Conservation (phyloP, 2,113 vertebrate species). For the Carassius gibelio region DNA sequence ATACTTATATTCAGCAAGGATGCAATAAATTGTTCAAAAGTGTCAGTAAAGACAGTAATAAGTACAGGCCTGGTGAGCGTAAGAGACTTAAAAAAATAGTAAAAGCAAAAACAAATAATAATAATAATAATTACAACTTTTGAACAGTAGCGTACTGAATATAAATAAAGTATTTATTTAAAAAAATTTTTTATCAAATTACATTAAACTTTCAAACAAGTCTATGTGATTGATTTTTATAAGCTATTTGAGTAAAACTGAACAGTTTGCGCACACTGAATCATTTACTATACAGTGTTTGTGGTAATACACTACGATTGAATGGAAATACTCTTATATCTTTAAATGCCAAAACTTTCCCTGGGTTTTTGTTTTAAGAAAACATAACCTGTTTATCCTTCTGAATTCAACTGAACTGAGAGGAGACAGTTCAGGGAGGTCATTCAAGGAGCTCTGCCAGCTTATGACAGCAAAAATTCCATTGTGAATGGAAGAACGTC, state of each 20-base stretch:
- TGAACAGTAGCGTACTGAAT: not conserved
- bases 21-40: not conserved
- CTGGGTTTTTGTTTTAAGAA: constrained; percentile 28
- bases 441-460: constrained; percentile 46
- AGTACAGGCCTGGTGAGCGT: too few relatives aligned
- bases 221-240: not conserved
- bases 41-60: too few relatives aligned
- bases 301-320: not conserved
- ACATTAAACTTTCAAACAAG: not conserved
- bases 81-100: too few relatives aligned
- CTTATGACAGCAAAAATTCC: constrained; percentile 53
- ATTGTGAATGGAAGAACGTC: constrained; percentile 44
- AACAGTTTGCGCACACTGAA: not conserved
- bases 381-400: not conserved
- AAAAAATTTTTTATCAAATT: not conserved
- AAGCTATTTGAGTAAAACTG: not conserved
- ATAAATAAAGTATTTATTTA: not conserved
- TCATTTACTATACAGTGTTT: not conserved
- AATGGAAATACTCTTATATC: constrained; percentile 8
- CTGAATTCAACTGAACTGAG: constrained; percentile 17
- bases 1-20: not conserved
- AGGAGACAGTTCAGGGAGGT: constrained; percentile 27
- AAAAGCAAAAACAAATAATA: too few relatives aligned
- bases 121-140: too few relatives aligned
- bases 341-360: constrained; percentile 13